Base-by-base conservation (phyloP, 2,113 vertebrate genomes). In the Forbesichthys agassizii region DNA sequence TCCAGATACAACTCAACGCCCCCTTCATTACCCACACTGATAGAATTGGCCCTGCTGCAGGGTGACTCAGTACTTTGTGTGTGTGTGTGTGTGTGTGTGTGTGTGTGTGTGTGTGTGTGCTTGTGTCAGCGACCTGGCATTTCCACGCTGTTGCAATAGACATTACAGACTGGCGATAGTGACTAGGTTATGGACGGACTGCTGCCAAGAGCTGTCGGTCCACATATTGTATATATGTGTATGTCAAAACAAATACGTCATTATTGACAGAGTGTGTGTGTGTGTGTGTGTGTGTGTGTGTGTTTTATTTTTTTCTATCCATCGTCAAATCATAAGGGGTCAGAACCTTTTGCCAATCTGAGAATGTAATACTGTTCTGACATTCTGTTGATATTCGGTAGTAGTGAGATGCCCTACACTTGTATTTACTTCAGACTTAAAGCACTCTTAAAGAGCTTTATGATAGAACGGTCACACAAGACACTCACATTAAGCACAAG, bases 1-100 rank as follows among this genome's bases (percentile, higher is more conserved):
- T 65, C 11, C 12, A 62, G 82, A 81, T 60, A 86, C 81, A 86
- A 88, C 84, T 68, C 68, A 78, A 77, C 42, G 53, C 62, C 80
- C 77, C 75, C 72, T 79, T 82, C 86, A 72, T 84, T 79, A 68
- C 70, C 57, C 73, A 16, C 13, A 27, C 71, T 51, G 62, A 8
- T 42, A 47, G 42, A 61, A 47, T 54, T 13, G 52, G 7, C 14
- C n/a, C 52, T 66, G 71, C 59, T 73, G 48, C 80, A 74, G 66
- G 62, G 71, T 78, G 72, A 82, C 58, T 84, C 67, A 71, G 77
- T 63, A 73, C 12, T 68, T 47, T 4, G 14, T 59, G 18, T 57
- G 61, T 71, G 61, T 70, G 12, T 63, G 70, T 59, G 18, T 65
- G 52, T 60, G 11, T 55, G 55, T 65, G 13, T 53, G 48, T 66